phyloP scores from a whole-genome alignment of 2,888 invertebrate species.

The Microplitis manilae region DNA sequence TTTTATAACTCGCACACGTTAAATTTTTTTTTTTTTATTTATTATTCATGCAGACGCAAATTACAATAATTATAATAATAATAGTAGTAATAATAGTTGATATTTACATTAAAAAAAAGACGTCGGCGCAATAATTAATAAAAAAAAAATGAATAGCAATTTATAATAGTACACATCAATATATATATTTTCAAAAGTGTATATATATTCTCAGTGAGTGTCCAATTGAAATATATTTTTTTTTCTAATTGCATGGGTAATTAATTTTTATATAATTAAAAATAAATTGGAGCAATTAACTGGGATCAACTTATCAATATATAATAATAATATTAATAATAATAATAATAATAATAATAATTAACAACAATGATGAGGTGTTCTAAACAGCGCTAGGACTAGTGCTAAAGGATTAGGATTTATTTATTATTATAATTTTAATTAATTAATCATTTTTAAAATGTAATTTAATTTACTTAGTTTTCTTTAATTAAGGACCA shows the following conservation, averaged over 20 bases:
- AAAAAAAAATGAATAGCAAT: neutral
- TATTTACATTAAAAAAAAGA: neutral
- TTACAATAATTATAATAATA: neutral
- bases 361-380: conserved; percentile 71
- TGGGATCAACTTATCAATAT: neutral
- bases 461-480: no score
- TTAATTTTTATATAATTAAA: neutral
- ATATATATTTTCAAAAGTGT: neutral
- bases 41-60: neutral
- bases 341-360: neutral
- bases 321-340: neutral
- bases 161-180: neutral
- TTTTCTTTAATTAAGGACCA: no score
- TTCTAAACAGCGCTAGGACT: conserved; percentile 72
- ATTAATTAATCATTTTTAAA: no score
- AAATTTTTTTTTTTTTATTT: neutral
- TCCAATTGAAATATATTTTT: neutral
- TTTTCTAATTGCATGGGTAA: neutral
- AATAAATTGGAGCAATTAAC: neutral
- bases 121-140: neutral
- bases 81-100: neutral
- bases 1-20: neutral
- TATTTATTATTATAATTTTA: conserved; percentile 23
- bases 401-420: conserved; percentile 64
- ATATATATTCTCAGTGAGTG: neutral